Percentiles rank a stretch among this genome's conserved stretches.
Conservation (phyloP, 2,797 vertebrate genomes). For the Micropoecilia bifurca region DNA sequence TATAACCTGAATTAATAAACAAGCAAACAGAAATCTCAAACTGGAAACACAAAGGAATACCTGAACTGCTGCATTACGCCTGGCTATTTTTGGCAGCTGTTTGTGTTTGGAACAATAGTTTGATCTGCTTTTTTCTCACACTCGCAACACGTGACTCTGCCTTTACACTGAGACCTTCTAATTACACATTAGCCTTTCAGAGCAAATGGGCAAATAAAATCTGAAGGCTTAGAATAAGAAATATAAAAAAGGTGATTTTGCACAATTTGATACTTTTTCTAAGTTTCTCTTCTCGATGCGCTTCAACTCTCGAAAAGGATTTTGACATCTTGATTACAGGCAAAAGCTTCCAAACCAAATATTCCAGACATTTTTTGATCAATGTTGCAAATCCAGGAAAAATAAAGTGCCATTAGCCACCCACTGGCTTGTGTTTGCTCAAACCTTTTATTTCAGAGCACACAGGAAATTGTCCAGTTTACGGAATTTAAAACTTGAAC, state of each 20-base stretch:
- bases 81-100: not conserved
- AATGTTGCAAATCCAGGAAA: not conserved
- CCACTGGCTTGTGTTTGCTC: constrained; percentile 5
- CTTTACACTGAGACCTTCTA: not conserved
- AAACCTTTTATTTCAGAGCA: not conserved
- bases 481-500: not conserved
- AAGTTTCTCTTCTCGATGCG: not conserved
- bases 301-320: not conserved
- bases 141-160: not conserved
- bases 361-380: not conserved
- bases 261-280: not conserved
- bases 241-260: not conserved
- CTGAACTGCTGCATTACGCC: not conserved
- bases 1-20: not conserved
- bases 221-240: not conserved
- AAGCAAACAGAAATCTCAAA: not conserved
- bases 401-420: constrained; percentile 3
- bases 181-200: not conserved
- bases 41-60: not conserved
- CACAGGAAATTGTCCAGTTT: not conserved
- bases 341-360: constrained; percentile 7
- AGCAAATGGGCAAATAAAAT: not conserved
- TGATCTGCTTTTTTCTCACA: not conserved
- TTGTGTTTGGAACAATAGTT: not conserved
- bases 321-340: not conserved